These are phyloP conservation scores for Dunckerocampus dactyliophorus DNA, from an alignment of 2,113 vertebrate genomes.

Conservation along the genomic window DNA sequence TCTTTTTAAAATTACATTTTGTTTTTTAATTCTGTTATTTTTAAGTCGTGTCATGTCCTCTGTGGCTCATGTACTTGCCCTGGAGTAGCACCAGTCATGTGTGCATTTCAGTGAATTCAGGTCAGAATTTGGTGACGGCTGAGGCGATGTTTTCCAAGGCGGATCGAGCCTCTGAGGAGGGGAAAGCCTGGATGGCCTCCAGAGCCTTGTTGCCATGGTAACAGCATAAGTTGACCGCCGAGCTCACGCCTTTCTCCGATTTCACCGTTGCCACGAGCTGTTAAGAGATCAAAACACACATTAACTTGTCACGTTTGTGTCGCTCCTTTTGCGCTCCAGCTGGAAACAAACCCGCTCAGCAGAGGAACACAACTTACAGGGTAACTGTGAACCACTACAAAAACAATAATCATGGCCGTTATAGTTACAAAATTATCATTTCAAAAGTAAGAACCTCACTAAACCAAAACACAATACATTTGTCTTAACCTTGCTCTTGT, in stretches of 20 bases:
- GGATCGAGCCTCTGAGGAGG: constrained; percentile 89
- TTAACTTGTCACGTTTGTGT: constrained; percentile 47
- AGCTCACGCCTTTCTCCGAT: constrained; percentile 90
- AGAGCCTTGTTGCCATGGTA: constrained; percentile 92
- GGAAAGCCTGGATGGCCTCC: constrained; percentile 89
- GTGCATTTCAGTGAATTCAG: constrained; percentile 23
- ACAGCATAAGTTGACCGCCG: constrained; percentile 91
- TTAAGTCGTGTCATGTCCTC: constrained; percentile 5
- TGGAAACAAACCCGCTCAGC: constrained; percentile 1
- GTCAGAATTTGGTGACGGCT: constrained; percentile 85
- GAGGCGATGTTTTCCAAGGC: constrained; percentile 95
- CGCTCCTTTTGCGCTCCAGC: constrained; percentile 10
- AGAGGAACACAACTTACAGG: too few species aligned
- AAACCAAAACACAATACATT: background rate
- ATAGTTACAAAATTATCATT: too few species aligned
- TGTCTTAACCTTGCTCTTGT: background rate
- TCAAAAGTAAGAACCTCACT: too few species aligned
- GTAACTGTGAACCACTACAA: background rate
- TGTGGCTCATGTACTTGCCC: constrained; percentile 10
- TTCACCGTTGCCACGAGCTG: constrained; percentile 88
- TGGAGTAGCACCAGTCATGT: constrained; percentile 3
- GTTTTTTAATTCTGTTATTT: too few species aligned
- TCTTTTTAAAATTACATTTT: constrained; percentile 1
- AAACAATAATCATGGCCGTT: too few species aligned
- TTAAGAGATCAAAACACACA: constrained; percentile 58